Evolutionary conservation across 2,797 vertebrate species (phyloP).

Genomic region (Cynopterus sphinx): DNA sequence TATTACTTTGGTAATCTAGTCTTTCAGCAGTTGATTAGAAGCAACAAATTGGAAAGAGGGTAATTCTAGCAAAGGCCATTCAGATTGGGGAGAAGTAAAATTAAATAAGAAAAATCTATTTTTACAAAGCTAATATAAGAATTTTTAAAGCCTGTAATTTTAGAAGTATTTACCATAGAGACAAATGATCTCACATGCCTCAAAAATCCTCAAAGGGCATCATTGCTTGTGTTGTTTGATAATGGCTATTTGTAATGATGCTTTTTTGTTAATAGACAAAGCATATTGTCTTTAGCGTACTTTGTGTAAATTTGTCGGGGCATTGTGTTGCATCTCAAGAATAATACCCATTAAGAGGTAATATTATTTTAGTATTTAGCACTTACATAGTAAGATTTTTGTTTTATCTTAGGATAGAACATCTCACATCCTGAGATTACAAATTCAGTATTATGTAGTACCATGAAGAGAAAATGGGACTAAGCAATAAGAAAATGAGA

Average conservation of each 20-base stretch:
- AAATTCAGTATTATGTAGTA: neutral
- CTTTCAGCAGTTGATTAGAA: neutral
- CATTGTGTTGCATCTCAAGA: neutral
- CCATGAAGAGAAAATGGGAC: neutral
- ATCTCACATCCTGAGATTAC: neutral
- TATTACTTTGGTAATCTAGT: neutral
- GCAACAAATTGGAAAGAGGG: neutral
- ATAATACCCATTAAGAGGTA: neutral
- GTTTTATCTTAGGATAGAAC: neutral
- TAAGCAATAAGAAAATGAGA: neutral
- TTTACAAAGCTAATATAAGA: neutral
- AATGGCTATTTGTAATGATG: neutral
- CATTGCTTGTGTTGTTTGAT: neutral
- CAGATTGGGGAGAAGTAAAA: neutral
- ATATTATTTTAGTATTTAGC: neutral
- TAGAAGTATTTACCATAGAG: neutral
- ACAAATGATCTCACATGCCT: neutral
- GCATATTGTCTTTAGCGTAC: neutral
- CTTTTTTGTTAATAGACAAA: neutral
- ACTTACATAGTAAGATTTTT: neutral
- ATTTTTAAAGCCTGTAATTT: neutral
- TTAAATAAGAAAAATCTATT: neutral
- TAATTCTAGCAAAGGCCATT: neutral
- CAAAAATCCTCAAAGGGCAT: neutral
- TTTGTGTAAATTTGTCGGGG: neutral